Percentiles rank a stretch among this genome's conserved stretches.
Evolutionary conservation across 2,888 invertebrate genomes (phyloP).

Genomic region (Drosophila dives): DNA sequence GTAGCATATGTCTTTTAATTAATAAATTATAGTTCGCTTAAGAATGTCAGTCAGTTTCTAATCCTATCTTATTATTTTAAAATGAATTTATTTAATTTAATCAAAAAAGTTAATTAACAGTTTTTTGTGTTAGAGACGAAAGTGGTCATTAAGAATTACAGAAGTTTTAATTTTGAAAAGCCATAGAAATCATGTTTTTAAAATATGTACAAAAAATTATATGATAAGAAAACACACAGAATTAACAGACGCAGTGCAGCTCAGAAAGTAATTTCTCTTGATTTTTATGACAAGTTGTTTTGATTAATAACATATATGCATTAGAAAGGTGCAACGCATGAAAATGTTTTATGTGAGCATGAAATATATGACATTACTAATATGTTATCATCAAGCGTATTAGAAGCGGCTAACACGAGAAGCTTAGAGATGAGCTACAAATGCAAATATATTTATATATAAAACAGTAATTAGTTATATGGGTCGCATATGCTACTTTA

Average conservation of each 20-base stretch:
- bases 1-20: background rate
- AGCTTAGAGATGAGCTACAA: constrained; percentile 1
- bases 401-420: background rate
- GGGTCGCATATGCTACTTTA: background rate
- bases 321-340: constrained; percentile 21
- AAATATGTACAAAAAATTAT: background rate
- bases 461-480: background rate
- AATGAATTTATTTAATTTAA: background rate
- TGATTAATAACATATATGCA: constrained; percentile 70
- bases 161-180: background rate
- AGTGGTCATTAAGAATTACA: background rate
- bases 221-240: constrained; percentile 6
- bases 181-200: background rate
- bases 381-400: constrained; percentile 19
- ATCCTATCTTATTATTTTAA: background rate
- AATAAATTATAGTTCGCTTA: background rate
- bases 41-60: background rate
- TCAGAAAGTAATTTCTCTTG: constrained; percentile 41
- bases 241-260: background rate
- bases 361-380: constrained; percentile 55
- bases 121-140: background rate
- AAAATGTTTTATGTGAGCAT: constrained; percentile 28
- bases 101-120: background rate
- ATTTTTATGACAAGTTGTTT: constrained; percentile 59
- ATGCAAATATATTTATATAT: background rate